These are phyloP conservation scores for Calephelis nemesis DNA, from an alignment of 1,140 invertebrate species.

Conservation along the genomic window DNA sequence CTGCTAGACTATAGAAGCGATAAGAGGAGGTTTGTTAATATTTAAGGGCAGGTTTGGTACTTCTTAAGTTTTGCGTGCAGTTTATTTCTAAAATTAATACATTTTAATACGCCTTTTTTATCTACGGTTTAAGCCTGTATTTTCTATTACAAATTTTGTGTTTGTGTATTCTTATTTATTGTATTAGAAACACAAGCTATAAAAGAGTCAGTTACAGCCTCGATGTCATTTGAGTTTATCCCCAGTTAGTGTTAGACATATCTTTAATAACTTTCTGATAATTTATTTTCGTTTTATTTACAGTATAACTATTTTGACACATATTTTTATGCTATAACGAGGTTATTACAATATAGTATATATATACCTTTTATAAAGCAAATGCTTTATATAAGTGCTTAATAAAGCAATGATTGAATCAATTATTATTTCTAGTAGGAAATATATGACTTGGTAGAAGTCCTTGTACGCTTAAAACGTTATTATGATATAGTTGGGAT, in stretches of 20 bases:
- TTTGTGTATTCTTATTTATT: not conserved
- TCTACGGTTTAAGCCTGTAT: not conserved
- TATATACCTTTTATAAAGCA: not conserved
- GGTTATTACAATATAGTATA: not conserved
- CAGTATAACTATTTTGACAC: not conserved
- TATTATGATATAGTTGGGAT: too few relatives aligned
- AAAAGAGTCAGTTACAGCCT: not conserved
- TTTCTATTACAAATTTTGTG: not conserved
- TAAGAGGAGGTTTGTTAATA: too few relatives aligned
- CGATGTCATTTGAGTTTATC: not conserved
- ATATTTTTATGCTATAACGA: not conserved
- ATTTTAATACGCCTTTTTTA: constrained; percentile 5
- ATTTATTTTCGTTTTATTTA: not conserved
- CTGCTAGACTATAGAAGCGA: too few relatives aligned
- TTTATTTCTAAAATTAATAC: not conserved
- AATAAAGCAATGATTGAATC: not conserved
- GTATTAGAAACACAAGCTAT: not conserved
- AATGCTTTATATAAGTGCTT: not conserved
- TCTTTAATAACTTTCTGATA: not conserved
- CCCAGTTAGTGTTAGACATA: not conserved
- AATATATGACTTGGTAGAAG: not conserved
- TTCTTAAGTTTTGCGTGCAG: not conserved
- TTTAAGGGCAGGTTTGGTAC: too few relatives aligned
- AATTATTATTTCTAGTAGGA: not conserved
- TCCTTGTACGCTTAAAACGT: not conserved